Percentiles rank a stretch among this genome's conserved stretches.
These are phyloP conservation scores for Drosophila carrolli DNA, from an alignment of 1,140 invertebrate species.

Conservation along the genomic window DNA sequence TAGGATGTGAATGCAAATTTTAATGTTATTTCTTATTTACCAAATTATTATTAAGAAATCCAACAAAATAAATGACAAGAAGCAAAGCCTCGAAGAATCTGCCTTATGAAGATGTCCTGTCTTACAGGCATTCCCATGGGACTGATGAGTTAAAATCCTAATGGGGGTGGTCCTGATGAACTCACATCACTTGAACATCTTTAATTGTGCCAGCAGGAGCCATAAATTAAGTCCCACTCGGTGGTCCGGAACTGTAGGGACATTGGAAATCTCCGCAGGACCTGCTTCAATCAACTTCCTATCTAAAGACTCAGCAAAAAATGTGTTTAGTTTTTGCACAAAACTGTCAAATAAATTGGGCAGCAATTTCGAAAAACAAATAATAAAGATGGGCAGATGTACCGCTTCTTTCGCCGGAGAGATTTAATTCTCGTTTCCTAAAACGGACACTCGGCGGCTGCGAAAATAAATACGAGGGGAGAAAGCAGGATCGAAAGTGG, in stretches of 20 bases:
- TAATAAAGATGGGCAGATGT: slow-evolving; percentile 31
- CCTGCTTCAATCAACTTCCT: slow-evolving; percentile 36
- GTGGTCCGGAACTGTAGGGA: slow-evolving; percentile 32
- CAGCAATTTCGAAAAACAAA: slow-evolving; percentile 29
- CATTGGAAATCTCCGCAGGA: background rate
- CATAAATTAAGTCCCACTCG: slow-evolving; percentile 16
- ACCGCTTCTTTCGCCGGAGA: background rate
- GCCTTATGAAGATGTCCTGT: background rate
- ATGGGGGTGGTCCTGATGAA: slow-evolving; percentile 11
- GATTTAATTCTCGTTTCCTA: slow-evolving; percentile 25
- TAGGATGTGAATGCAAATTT: too few species aligned
- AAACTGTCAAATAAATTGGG: slow-evolving; percentile 51
- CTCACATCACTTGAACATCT: slow-evolving; percentile 16
- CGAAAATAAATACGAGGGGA: slow-evolving; percentile 46
- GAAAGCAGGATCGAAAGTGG: slow-evolving; percentile 10
- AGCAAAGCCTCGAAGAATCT: too few species aligned
- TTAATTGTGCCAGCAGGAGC: slow-evolving; percentile 5
- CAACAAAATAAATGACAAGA: too few species aligned
- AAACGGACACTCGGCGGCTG: slow-evolving; percentile 31
- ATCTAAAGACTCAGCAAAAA: background rate
- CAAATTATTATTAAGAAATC: too few species aligned
- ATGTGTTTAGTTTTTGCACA: background rate
- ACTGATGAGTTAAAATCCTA: background rate
- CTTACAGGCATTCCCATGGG: slow-evolving; percentile 5
- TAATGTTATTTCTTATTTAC: too few species aligned